phyloP scores from a whole-genome alignment of 1,140 invertebrate species.

The Kradibia gibbosae region DNA sequence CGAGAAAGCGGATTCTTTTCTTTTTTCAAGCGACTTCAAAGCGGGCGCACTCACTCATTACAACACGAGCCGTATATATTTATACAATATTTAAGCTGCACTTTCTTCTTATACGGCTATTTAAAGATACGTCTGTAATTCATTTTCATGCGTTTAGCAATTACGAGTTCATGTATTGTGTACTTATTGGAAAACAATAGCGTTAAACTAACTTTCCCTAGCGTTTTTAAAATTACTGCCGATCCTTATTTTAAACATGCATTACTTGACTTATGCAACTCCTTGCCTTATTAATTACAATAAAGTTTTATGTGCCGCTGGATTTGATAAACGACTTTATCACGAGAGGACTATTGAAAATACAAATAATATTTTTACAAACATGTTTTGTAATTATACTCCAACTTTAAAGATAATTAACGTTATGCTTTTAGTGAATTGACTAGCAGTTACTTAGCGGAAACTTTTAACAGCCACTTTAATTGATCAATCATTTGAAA shows the following conservation, averaged over 20 bases:
- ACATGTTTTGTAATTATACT: background rate
- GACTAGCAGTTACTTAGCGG: too few relatives aligned
- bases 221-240: background rate
- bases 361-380: background rate
- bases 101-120: background rate
- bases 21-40: background rate
- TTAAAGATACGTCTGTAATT: background rate
- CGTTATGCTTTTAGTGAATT: too few relatives aligned
- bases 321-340: background rate
- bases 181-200: too few relatives aligned
- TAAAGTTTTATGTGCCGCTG: background rate
- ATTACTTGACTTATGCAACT: background rate
- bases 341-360: background rate
- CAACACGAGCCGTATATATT: background rate
- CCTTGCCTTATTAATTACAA: background rate
- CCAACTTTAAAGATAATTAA: too few relatives aligned
- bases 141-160: background rate
- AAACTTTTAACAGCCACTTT: too few relatives aligned
- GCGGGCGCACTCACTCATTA: background rate
- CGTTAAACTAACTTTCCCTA: too few relatives aligned
- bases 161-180: background rate
- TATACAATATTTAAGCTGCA: background rate
- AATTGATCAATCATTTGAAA: too few relatives aligned
- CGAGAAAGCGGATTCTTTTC: constrained; percentile 6
- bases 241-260: too few relatives aligned